Evolutionary conservation across 2,888 invertebrate species (phyloP), one percentile per base, ranked within the genome.

Genomic region (Campopleginae sp.): DNA sequence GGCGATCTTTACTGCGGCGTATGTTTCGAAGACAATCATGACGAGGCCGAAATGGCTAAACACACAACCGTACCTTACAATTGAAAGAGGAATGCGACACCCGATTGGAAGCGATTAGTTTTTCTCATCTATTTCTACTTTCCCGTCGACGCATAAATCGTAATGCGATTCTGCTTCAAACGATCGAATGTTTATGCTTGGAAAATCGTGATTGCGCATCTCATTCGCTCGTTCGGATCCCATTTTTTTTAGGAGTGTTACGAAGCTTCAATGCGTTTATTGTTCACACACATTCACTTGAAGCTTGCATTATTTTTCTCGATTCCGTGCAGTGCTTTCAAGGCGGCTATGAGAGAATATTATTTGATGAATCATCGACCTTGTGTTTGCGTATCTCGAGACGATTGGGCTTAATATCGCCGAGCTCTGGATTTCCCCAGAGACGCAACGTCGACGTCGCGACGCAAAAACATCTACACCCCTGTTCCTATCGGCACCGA

Each of bases 1-100:
- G 96, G 95, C 54, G 98, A 98, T 92, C 94, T 98, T 10, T 98
- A 97, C 93, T 98, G 98, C 93, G 94, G 94, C 17, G 93, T 94
- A 80, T 98, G 98, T 92, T 98, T 96, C 90, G 94, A 94, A 61
- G 97, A 97, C 89, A 96, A 96, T 87, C 97, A 96, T 92, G 95
- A 96, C 89, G 95, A 95, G 88, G 95, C 95, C 87, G 96, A 96
- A 75, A 82, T 92, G 88, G 51, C 77, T 42, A 91, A 89, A 65
- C 92, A 93, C 79, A 89, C 88, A 78, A 88, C 83, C 17, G 84
- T 89, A 23, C 90, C 90, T 54, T 89, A 88, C 66, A 88, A 87
- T 58, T 72, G 77, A 46, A 66, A 72, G 46, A 80, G 70, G 65
- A 80, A 70, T 44, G 7, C 80, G 23, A 82, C 65, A 27, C 80